phyloP scores from a whole-genome alignment of 2,797 vertebrate species.

The Notoglanidium macrostoma region DNA sequence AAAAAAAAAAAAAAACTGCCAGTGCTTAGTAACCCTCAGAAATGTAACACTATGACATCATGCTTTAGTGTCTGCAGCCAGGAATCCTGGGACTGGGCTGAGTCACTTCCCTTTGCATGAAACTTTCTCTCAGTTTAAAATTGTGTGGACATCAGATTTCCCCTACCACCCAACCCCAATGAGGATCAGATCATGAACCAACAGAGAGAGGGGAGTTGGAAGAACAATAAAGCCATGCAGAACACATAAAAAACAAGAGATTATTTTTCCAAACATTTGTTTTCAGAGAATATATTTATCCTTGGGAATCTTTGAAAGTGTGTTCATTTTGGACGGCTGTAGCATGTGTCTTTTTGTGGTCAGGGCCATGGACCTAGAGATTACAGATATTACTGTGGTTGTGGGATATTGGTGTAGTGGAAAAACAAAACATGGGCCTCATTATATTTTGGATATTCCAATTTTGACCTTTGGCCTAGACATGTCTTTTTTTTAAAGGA shows the following conservation, averaged over 20 bases:
- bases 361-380: slow-evolving; percentile 45
- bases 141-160: slow-evolving; percentile 66
- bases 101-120: slow-evolving; percentile 67
- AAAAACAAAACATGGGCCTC: slow-evolving; percentile 45
- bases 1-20: slow-evolving; percentile 19
- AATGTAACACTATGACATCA: slow-evolving; percentile 62
- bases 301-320: slow-evolving; percentile 49
- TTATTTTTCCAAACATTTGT: slow-evolving; percentile 51
- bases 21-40: slow-evolving; percentile 53
- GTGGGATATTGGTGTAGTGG: slow-evolving; percentile 35
- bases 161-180: slow-evolving; percentile 51
- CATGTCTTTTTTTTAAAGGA: not conserved
- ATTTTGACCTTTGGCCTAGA: slow-evolving; percentile 22
- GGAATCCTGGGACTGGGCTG: slow-evolving; percentile 67
- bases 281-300: slow-evolving; percentile 54
- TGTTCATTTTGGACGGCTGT: slow-evolving; percentile 55
- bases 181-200: slow-evolving; percentile 56
- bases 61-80: slow-evolving; percentile 52
- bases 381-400: slow-evolving; percentile 53
- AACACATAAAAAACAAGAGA: slow-evolving; percentile 29
- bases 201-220: slow-evolving; percentile 31
- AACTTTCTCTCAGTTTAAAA: slow-evolving; percentile 67
- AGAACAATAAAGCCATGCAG: slow-evolving; percentile 32
- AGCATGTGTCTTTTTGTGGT: slow-evolving; percentile 50
- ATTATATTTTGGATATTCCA: slow-evolving; percentile 38